These are phyloP conservation scores for Diplosoma virens DNA, from an alignment of 23 tunicate genomes.

Conservation along the genomic window DNA sequence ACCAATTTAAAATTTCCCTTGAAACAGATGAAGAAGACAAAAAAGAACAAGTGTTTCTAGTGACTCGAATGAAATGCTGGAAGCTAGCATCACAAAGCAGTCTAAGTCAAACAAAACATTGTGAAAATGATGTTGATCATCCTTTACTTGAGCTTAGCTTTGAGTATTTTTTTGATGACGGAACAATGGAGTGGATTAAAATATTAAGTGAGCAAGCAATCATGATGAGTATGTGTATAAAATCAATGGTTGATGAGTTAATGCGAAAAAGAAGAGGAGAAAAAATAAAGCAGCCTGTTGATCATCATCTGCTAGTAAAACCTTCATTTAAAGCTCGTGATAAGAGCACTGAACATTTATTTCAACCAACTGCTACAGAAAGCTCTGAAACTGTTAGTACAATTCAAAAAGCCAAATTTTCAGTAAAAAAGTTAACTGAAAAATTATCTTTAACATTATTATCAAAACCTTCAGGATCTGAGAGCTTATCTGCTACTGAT, in stretches of 20 bases:
- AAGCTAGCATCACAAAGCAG: conserved; percentile 22
- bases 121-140: not conserved
- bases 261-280: conserved; percentile 71
- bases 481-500: not conserved
- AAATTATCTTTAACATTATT: conserved; percentile 3
- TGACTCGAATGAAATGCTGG: conserved; percentile 87
- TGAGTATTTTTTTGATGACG: conserved; percentile 74
- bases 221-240: conserved; percentile 93
- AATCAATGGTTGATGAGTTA: conserved; percentile 90
- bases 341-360: conserved; percentile 47
- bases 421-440: conserved; percentile 43
- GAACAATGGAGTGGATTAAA: conserved; percentile 63
- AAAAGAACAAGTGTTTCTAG: conserved; percentile 41
- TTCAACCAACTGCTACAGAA: conserved; percentile 6
- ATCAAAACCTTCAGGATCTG: not conserved
- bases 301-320: not conserved
- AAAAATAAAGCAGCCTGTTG: conserved; percentile 35
- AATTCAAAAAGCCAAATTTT: conserved; percentile 25
- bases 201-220: conserved; percentile 82
- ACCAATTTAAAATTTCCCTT: conserved; percentile 54
- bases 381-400: not conserved
- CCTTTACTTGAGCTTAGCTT: conserved; percentile 65
- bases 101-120: not conserved
- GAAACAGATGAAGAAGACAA: not conserved
- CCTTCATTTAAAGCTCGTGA: conserved; percentile 49